Evolutionary conservation across 2,113 vertebrate genomes (phyloP).

Genomic region (Eleginops maclovinus): DNA sequence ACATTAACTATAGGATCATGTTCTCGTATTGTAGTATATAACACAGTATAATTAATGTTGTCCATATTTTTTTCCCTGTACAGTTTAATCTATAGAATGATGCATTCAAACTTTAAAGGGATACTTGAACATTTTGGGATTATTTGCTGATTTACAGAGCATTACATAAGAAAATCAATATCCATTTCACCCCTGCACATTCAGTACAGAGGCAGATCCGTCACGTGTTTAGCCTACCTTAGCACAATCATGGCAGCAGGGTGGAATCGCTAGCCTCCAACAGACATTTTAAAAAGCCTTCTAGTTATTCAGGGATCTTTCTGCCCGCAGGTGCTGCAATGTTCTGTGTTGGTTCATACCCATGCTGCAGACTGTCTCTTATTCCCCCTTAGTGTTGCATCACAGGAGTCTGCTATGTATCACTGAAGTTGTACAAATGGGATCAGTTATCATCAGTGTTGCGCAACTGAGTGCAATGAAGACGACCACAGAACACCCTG

Average conservation of each 20-base stretch:
- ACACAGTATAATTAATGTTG: neutral
- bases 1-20: neutral
- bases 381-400: conserved; percentile 52
- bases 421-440: conserved; percentile 62
- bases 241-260: conserved; percentile 43
- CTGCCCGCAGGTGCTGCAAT: conserved; percentile 24
- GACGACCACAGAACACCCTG: conserved; percentile 62
- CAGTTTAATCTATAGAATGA: neutral
- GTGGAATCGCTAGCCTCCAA: conserved; percentile 18
- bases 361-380: conserved; percentile 49
- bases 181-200: conserved; percentile 45
- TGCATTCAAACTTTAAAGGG: conserved; percentile 26
- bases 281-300: conserved; percentile 20
- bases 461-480: conserved; percentile 46
- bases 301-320: conserved; percentile 32
- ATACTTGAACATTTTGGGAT: conserved; percentile 36
- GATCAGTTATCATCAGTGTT: conserved; percentile 51
- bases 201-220: conserved; percentile 33
- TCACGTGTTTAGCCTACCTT: conserved; percentile 35
- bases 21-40: neutral
- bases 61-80: neutral
- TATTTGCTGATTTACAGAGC: conserved; percentile 40
- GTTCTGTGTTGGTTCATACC: conserved; percentile 49
- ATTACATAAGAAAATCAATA: conserved; percentile 37
- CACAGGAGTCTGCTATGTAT: conserved; percentile 49